Evolutionary conservation across 2,888 invertebrate genomes (phyloP).

Genomic region (Caenorhabditis sp.): DNA sequence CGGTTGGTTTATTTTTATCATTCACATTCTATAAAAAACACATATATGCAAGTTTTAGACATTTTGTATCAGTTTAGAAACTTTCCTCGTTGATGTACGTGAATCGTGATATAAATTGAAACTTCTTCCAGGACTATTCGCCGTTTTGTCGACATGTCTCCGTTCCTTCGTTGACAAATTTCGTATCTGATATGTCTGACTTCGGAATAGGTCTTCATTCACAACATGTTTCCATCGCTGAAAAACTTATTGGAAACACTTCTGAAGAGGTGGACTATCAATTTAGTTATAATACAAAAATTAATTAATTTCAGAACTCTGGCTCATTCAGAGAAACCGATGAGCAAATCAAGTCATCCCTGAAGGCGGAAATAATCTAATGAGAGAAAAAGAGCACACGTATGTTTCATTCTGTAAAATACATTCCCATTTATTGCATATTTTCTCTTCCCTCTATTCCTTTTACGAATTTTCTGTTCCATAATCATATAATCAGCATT

Average conservation of each 20-base stretch:
- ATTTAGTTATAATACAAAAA: no score
- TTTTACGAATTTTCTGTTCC: background rate
- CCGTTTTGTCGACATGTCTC: conserved; percentile 37
- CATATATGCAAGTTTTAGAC: no score
- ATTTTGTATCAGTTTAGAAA: no score
- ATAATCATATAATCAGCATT: background rate
- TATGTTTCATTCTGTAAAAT: conserved; percentile 9
- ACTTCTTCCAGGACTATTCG: conserved; percentile 15
- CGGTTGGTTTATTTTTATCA: no score
- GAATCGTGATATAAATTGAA: no score
- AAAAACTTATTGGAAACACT: background rate
- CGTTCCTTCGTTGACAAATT: conserved; percentile 29
- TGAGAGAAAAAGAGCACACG: background rate
- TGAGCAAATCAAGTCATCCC: background rate
- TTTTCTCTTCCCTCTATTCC: background rate
- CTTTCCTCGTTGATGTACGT: no score
- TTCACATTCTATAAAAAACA: no score
- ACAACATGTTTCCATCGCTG: conserved; percentile 17
- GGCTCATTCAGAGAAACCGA: background rate
- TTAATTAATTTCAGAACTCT: background rate
- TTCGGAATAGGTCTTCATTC: conserved; percentile 8
- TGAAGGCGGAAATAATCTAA: background rate
- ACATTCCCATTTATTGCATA: conserved; percentile 13
- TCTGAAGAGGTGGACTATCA: background rate
- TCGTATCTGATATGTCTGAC: conserved; percentile 26